Base-by-base conservation (phyloP, 2,888 invertebrate species). In the Chirona hameri region DNA sequence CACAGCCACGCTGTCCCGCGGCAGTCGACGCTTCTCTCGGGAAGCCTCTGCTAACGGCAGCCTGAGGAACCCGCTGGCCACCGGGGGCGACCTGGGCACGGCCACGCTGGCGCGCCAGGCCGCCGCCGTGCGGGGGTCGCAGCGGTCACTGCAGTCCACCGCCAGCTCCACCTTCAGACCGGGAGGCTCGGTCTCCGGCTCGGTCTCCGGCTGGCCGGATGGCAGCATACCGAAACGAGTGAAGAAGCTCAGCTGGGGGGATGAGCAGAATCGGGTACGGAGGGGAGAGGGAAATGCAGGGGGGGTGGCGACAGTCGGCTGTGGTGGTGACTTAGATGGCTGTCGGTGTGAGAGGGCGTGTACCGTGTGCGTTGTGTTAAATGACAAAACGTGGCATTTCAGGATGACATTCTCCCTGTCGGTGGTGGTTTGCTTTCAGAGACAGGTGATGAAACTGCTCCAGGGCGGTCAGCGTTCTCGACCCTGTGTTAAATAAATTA, bases 221-320 rank as follows among this genome's bases (percentile, higher is more conserved):
- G 90, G 91, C 83, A 92, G 93, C 83, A 91, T 93, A 57, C 92
- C 93, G 10, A 91, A 92, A 82, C 89, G 93, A 81, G 92, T 93
- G 84, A 94, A 94, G 89, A 93, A 94, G 87, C 90, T 94, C 82
- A 93, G 93, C 87, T 95, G 93, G 93, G 92, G 92, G 86, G 93
- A 93, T 87, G 92, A 90, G 82, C 85, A 84, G 60, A 84, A 84
- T 72, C 84, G 84, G 84, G 85, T 86, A 55, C 69, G 82, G 60
- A 27, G 21, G 7, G 14, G 69, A 4, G 69, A 48, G 7, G 14
- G 39, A 7, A 39, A 7, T 39, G 39, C 39, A 39, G 4, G 7
- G 7, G 39, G 39, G 39, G 39, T 2, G 39, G 39, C 4, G 39
- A 39, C 39, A 39, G 39, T 7, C 39, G 7, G 39, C 39, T 39